Base-by-base conservation (phyloP, 1,140 invertebrate species). In the Trichonephila clavata region DNA sequence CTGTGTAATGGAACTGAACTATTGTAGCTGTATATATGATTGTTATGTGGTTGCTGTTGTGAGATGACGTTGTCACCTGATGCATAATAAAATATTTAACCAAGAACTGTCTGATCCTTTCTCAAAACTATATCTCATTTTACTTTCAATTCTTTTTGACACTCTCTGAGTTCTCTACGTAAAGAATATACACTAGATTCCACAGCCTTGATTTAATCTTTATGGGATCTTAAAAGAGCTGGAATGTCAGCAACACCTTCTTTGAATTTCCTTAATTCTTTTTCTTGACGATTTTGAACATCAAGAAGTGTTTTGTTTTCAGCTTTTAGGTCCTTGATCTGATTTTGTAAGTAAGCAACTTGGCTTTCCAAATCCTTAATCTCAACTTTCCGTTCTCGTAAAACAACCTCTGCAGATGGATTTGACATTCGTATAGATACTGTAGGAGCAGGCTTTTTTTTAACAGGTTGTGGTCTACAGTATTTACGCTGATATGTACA, bases 351-450 rank as follows among this genome's bases (percentile, higher is more conserved):
- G 21, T 61, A 86, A 32, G 10, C 57, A 80, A 93, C 65, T 60
- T 88, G 39, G 39, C 86, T 87, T 43, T 88, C 92, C 63, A 93
- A 93, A 93, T 93, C 92, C 43, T 93, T 93, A n/a, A 93, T 93
- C 27, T 87, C 86, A 60, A 87, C 71, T 60, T 93, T 87, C 16
- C 68, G 24, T 61, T 93, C 92, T 8, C 43, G 63, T 39, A 88
- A 87, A 50, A 87, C 86, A 60, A 80, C 57, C 80, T 88, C 59
- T 20, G 84, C 57, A 16, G 92, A 86, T 7, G 92, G 57, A 88
- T 87, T 86, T 39, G 71, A 61, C 43, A 84, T 61, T 5, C 50
- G 61, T 7, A 86, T n/a, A 20, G 20, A 92, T 24, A 83, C 32
- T 21, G 43, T 32, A n/a, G 80, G 68, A 4, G 39, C 27, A 89